Evolutionary conservation across 2,797 vertebrate species (phyloP).

Genomic region (Xenopus petersii): DNA sequence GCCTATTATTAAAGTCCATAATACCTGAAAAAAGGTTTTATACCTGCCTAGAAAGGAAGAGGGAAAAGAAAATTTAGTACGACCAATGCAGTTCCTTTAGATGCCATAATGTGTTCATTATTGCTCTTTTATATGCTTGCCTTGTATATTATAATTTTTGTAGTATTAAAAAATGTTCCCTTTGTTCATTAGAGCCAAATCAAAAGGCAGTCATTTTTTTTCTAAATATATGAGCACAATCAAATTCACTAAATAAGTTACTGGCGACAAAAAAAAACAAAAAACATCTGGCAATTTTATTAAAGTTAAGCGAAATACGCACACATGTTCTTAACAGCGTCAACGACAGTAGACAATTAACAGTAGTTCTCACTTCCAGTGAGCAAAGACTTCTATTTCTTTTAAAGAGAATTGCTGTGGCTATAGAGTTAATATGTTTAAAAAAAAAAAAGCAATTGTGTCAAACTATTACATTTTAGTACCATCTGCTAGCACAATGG

Average conservation of each 20-base stretch:
- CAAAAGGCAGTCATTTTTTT: not conserved
- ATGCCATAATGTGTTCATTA: not conserved
- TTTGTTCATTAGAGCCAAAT: not conserved
- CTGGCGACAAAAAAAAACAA: not conserved
- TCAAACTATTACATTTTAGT: slow-evolving; percentile 37
- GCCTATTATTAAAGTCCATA: not conserved
- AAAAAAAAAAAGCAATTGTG: slow-evolving; percentile 18
- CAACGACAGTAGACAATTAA: not conserved
- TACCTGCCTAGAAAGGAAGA: not conserved
- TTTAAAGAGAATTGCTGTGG: not conserved
- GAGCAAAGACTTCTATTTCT: slow-evolving; percentile 34
- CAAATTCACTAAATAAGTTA: too few relatives aligned
- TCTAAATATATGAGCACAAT: too few relatives aligned
- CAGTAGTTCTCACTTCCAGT: not conserved
- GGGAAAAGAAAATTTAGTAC: not conserved
- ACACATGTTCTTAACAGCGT: not conserved
- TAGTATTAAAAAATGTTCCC: not conserved
- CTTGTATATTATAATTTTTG: slow-evolving; percentile 24
- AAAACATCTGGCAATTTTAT: not conserved
- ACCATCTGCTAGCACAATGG: slow-evolving; percentile 21
- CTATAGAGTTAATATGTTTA: slow-evolving; percentile 30
- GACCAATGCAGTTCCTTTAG: not conserved
- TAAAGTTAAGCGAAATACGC: not conserved
- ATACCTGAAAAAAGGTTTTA: not conserved
- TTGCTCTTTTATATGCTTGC: slow-evolving; percentile 7